Evolutionary conservation across 2,113 vertebrate species (phyloP).

Genomic region (Seriola aureovittata): DNA sequence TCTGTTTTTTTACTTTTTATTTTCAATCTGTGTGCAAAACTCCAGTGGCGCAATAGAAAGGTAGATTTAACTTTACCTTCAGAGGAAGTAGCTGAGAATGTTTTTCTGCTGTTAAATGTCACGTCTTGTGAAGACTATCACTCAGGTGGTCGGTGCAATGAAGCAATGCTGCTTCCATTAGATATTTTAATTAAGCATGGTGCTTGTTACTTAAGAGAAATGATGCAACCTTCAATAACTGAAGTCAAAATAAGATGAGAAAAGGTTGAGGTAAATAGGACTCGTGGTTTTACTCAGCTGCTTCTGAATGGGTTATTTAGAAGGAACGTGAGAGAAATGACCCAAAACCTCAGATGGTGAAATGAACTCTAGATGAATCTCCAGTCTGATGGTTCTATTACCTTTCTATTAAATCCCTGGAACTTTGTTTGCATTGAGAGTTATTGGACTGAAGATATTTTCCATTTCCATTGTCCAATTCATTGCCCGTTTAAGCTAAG

Average conservation of each 20-base stretch:
- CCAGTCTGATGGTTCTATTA: background rate
- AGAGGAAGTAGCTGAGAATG: background rate
- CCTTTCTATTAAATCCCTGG: constrained; percentile 8
- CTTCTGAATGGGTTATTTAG: constrained; percentile 11
- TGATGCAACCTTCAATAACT: background rate
- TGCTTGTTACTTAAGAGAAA: constrained; percentile 24
- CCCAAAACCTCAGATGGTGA: background rate
- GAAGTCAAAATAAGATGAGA: background rate
- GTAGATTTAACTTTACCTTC: background rate
- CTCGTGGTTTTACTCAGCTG: background rate
- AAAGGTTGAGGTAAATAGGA: background rate
- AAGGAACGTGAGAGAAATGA: constrained; percentile 21
- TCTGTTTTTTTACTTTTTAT: background rate
- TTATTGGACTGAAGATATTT: constrained; percentile 26
- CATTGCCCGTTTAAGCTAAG: background rate
- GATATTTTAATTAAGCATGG: constrained; percentile 1
- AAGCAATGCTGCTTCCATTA: constrained; percentile 10
- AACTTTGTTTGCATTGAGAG: constrained; percentile 27
- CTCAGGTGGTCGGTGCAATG: constrained; percentile 12
- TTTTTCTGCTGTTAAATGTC: background rate
- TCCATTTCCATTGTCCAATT: constrained; percentile 4
- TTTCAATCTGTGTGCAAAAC: background rate
- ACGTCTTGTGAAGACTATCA: background rate
- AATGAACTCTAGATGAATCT: constrained; percentile 12
- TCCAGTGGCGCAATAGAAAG: background rate